Evolutionary conservation across 2,888 invertebrate species (phyloP).

Genomic region (Cyrtodaria siliqua): DNA sequence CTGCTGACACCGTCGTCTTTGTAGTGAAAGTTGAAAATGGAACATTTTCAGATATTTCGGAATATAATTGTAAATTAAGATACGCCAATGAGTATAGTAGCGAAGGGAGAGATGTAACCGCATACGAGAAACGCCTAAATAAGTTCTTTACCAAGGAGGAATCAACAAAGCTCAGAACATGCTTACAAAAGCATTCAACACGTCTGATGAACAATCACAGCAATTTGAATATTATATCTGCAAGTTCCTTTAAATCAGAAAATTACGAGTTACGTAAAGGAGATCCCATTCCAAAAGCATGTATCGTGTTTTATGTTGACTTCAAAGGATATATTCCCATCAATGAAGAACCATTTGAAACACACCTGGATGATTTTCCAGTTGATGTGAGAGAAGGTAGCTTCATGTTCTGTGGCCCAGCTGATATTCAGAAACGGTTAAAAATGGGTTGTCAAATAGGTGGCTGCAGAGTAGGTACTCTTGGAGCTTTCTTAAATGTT

Average conservation of each 20-base stretch:
- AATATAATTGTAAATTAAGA: too few species aligned
- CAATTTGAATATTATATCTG: conserved; percentile 11
- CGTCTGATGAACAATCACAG: conserved; percentile 4
- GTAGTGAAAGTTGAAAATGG: too few species aligned
- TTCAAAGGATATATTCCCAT: conserved; percentile 5
- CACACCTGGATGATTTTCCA: neutral
- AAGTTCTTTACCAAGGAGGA: neutral
- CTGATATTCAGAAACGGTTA: neutral
- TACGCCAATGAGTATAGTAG: too few species aligned
- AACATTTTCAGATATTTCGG: too few species aligned
- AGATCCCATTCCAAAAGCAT: neutral
- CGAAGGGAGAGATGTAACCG: too few species aligned
- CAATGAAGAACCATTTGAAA: neutral
- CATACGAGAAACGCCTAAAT: too few species aligned
- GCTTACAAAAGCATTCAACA: neutral
- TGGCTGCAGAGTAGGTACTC: neutral
- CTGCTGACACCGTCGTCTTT: too few species aligned
- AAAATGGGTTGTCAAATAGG: conserved; percentile 13
- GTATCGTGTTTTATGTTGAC: conserved; percentile 8
- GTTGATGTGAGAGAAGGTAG: conserved; percentile 11
- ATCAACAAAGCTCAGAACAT: neutral
- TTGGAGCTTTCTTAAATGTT: conserved; percentile 4
- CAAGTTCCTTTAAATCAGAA: conserved; percentile 7
- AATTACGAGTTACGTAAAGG: neutral
- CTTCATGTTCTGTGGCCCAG: neutral